Percentiles rank a stretch among this genome's conserved stretches.
Evolutionary conservation across 1,140 invertebrate species (phyloP).

Genomic region (Agraylea sexmaculata): DNA sequence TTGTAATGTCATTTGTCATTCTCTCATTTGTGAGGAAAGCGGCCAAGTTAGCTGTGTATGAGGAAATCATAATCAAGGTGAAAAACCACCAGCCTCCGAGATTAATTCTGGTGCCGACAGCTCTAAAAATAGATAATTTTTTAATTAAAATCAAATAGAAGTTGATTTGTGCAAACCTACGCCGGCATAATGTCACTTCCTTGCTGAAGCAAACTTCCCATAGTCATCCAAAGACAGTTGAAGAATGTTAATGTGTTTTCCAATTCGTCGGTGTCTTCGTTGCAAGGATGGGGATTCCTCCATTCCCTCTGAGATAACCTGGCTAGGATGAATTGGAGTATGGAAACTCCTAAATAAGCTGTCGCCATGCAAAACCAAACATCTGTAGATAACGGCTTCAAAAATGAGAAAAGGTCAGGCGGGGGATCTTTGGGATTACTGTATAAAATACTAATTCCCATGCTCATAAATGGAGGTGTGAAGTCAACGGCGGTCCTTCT

Average conservation of each 20-base stretch:
- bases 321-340: constrained; percentile 70
- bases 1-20: constrained; percentile 73
- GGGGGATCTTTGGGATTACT: constrained; percentile 55
- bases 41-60: constrained; percentile 90
- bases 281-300: constrained; percentile 77
- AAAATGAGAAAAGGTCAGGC: constrained; percentile 70
- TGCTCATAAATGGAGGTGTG: constrained; percentile 76
- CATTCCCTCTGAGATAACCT: constrained; percentile 76
- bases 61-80: constrained; percentile 85
- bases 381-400: constrained; percentile 73
- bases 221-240: no score
- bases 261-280: constrained; percentile 61
- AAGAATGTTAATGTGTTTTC: no score
- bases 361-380: constrained; percentile 89
- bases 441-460: constrained; percentile 70
- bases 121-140: no score
- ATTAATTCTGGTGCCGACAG: no score
- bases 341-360: constrained; percentile 73
- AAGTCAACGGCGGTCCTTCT: constrained; percentile 75
- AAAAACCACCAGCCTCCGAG: constrained; percentile 94
- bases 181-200: no score
- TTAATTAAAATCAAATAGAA: no score
- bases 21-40: constrained; percentile 84
- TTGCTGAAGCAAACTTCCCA: no score
- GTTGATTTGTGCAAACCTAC: no score